These are phyloP conservation scores for Polypedilum pembai DNA, from an alignment of 1,140 invertebrate species.

Conservation along the genomic window DNA sequence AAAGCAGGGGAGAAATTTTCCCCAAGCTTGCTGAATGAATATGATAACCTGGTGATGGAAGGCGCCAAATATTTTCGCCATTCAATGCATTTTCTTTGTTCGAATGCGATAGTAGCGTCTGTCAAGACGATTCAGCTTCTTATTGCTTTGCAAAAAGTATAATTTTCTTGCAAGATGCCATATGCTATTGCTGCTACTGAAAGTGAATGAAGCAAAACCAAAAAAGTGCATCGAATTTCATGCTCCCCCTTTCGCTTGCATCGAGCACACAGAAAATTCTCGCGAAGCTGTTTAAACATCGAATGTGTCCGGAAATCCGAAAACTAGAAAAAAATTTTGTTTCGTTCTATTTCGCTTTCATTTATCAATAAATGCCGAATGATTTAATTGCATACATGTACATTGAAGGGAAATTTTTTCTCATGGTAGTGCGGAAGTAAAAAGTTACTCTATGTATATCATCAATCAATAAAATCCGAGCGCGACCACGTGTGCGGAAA, in stretches of 20 bases:
- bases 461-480: neutral
- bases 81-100: constrained; percentile 19
- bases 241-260: no score
- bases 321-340: no score
- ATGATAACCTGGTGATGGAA: constrained; percentile 3
- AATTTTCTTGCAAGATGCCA: no score
- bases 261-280: no score
- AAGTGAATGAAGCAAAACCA: no score
- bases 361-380: no score
- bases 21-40: neutral
- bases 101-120: neutral
- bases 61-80: constrained; percentile 27
- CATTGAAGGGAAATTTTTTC: neutral
- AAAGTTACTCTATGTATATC: neutral
- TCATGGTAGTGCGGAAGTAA: neutral
- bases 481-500: neutral
- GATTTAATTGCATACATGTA: neutral
- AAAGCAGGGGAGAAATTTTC: constrained; percentile 4
- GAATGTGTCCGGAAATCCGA: no score
- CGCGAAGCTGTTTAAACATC: no score
- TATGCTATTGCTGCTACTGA: no score
- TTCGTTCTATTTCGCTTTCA: no score
- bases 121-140: neutral
- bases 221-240: no score
- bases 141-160: no score